A percentile compares a stretch with the other conserved stretches of the same genome.
These are phyloP conservation scores for Arion vulgaris DNA, from an alignment of 1,140 invertebrate species.

Conservation along the genomic window DNA sequence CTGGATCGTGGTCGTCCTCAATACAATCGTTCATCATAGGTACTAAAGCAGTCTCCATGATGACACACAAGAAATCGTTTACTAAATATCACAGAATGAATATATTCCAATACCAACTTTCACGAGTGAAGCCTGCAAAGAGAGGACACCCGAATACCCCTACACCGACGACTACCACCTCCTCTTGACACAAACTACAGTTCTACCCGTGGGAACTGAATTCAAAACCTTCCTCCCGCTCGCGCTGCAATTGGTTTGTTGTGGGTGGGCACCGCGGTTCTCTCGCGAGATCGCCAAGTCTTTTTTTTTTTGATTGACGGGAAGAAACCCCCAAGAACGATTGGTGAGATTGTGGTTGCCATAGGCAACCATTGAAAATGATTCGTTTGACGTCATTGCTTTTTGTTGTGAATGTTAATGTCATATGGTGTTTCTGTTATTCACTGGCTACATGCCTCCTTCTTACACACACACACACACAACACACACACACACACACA, in stretches of 20 bases:
- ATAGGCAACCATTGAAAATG: slow-evolving; percentile 1
- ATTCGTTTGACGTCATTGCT: slow-evolving; percentile 25
- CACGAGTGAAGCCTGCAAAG: neutral
- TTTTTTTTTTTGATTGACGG: slow-evolving; percentile 14
- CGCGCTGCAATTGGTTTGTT: slow-evolving; percentile 18
- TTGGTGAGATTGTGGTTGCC: slow-evolving; percentile 33
- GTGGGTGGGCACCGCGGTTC: slow-evolving; percentile 15
- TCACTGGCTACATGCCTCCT: too few relatives aligned
- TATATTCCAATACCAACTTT: neutral
- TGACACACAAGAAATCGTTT: neutral
- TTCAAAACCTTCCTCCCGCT: slow-evolving; percentile 25
- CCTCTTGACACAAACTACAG: slow-evolving; percentile 12
- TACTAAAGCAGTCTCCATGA: slow-evolving; percentile 25
- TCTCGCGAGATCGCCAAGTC: neutral
- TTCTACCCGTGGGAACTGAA: slow-evolving; percentile 25
- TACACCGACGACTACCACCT: neutral
- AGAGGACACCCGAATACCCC: slow-evolving; percentile 16
- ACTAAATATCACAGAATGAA: slow-evolving; percentile 17
- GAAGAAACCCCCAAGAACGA: slow-evolving; percentile 25
- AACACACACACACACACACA: too few relatives aligned
- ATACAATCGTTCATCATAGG: slow-evolving; percentile 5
- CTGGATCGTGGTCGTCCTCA: slow-evolving; percentile 31
- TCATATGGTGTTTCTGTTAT: too few relatives aligned
- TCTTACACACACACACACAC: too few relatives aligned
- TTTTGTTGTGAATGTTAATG: too few relatives aligned